phyloP scores from a whole-genome alignment of 2,797 vertebrate species.

The Melanotaenia maccullochi region DNA sequence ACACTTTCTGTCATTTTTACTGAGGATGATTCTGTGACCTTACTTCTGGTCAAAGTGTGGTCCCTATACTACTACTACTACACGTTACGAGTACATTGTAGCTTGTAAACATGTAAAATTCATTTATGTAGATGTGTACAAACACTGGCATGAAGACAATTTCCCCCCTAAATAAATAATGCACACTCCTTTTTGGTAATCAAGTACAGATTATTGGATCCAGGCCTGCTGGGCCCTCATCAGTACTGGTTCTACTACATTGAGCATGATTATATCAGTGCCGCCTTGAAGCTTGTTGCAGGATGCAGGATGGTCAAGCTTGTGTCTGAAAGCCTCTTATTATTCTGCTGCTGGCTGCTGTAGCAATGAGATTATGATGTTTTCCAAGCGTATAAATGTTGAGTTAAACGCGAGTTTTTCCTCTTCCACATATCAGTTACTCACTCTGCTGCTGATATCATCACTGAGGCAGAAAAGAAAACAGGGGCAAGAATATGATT shows the following conservation, averaged over 20 bases:
- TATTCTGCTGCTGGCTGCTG: conserved; percentile 54
- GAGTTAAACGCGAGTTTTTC: conserved; percentile 44
- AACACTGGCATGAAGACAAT: background rate
- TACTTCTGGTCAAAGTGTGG: no score
- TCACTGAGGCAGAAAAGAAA: conserved; percentile 70
- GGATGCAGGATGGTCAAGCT: conserved; percentile 23
- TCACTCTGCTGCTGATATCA: conserved; percentile 77
- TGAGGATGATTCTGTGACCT: no score
- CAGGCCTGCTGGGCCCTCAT: conserved; percentile 14
- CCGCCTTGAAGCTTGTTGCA: conserved; percentile 40
- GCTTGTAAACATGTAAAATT: no score
- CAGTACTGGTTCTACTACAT: conserved; percentile 22
- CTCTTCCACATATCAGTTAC: conserved; percentile 60
- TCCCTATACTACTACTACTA: no score
- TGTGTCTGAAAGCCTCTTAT: conserved; percentile 56
- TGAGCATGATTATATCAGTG: conserved; percentile 30
- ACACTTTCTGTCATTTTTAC: no score
- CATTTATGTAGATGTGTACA: no score
- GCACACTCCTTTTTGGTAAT: conserved; percentile 1
- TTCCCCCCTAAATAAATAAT: background rate
- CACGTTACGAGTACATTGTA: no score
- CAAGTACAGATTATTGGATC: conserved; percentile 38
- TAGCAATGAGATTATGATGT: conserved; percentile 60
- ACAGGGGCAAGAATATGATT: conserved; percentile 41
- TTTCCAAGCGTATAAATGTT: conserved; percentile 45